These are phyloP conservation scores for Melanophora roralis DNA, from an alignment of 2,888 invertebrate species.

Conservation along the genomic window DNA sequence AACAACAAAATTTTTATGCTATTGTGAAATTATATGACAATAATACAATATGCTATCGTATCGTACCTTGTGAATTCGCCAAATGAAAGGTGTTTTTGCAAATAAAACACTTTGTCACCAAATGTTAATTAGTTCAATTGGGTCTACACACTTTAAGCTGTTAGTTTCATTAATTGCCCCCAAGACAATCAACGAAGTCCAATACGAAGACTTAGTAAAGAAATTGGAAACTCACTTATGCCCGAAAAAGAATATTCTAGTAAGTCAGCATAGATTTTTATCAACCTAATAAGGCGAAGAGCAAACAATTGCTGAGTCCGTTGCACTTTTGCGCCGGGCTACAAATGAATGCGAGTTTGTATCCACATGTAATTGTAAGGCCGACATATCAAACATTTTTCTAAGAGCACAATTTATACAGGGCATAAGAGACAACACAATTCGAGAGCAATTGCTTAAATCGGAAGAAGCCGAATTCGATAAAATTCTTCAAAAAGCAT, in stretches of 20 bases:
- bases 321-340: background rate
- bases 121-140: slow-evolving; percentile 40
- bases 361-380: slow-evolving; percentile 4
- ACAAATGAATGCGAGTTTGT: slow-evolving; percentile 1
- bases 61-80: too few species aligned
- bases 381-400: slow-evolving; percentile 22
- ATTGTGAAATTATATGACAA: too few species aligned
- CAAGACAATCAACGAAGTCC: background rate
- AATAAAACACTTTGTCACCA: slow-evolving; percentile 24
- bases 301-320: slow-evolving; percentile 24
- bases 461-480: slow-evolving; percentile 22
- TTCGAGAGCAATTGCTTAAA: slow-evolving; percentile 39
- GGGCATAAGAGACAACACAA: slow-evolving; percentile 8
- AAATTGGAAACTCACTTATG: background rate
- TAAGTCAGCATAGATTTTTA: background rate
- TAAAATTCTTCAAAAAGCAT: slow-evolving; percentile 14
- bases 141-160: slow-evolving; percentile 11
- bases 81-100: slow-evolving; percentile 4
- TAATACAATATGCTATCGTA: too few species aligned
- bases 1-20: too few species aligned
- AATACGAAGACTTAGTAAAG: background rate
- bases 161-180: background rate
- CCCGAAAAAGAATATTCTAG: slow-evolving; percentile 11
- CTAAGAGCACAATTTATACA: slow-evolving; percentile 41
- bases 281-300: slow-evolving; percentile 32